Percentiles rank a stretch among this genome's conserved stretches.
phyloP scores from a whole-genome alignment of 2,888 invertebrate genomes.

The Steinernema scapterisci region DNA sequence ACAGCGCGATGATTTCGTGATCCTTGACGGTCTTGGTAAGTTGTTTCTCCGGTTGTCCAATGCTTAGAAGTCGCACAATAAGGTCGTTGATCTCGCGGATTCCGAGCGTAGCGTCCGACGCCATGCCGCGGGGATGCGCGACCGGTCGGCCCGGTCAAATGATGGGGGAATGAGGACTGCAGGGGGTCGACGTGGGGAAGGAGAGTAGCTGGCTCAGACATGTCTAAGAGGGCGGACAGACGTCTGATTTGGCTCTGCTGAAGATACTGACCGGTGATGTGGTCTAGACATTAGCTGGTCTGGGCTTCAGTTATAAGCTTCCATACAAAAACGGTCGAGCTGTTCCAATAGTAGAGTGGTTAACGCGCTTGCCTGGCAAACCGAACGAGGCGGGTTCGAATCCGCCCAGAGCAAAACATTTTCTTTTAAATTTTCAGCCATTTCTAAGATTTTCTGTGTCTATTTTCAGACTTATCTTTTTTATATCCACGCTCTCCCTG shows the following conservation, averaged over 20 bases:
- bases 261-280: too few species aligned
- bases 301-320: too few species aligned
- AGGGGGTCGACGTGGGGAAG: not conserved
- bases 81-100: constrained; percentile 30
- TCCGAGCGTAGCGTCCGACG: not conserved
- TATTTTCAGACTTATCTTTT: constrained; percentile 14
- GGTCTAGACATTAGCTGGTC: too few species aligned
- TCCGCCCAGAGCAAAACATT: not conserved
- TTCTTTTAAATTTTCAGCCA: not conserved
- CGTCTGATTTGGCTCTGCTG: too few species aligned
- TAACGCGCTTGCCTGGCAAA: too few species aligned
- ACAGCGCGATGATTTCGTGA: constrained; percentile 36
- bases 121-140: too few species aligned
- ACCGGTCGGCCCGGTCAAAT: too few species aligned
- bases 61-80: constrained; percentile 36
- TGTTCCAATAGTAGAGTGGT: too few species aligned
- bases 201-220: not conserved
- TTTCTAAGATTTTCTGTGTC: not conserved
- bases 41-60: constrained; percentile 38
- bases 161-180: not conserved
- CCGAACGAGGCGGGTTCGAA: too few species aligned
- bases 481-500: not conserved
- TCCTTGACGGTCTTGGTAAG: constrained; percentile 36
- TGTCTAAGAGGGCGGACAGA: not conserved
- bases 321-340: too few species aligned